A percentile compares a stretch with the other conserved stretches of the same genome.
phyloP scores from a whole-genome alignment of 2,113 vertebrate genomes.

The Ptychochromis oligacanthus region DNA sequence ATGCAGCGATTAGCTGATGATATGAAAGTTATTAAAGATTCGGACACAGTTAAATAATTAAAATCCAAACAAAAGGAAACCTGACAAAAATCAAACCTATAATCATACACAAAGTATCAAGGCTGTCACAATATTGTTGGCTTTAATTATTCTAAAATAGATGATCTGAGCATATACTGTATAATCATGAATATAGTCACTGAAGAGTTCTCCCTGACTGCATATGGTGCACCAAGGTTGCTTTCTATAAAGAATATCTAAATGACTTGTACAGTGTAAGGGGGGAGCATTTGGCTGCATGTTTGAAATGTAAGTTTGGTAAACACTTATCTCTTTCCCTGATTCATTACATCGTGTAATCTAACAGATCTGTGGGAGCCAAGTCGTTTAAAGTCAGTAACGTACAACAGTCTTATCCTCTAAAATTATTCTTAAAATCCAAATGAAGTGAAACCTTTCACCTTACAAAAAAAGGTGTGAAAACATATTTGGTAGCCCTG shows the following conservation, averaged over 20 bases:
- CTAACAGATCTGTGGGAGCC: conserved; percentile 40
- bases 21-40: conserved; percentile 22
- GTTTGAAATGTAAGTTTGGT: conserved; percentile 66
- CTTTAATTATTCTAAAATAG: conserved; percentile 79
- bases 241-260: conserved; percentile 54
- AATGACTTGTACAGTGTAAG: conserved; percentile 50
- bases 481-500: conserved; percentile 50
- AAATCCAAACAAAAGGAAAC: conserved; percentile 62
- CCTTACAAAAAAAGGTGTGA: conserved; percentile 27
- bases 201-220: conserved; percentile 68
- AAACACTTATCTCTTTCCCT: conserved; percentile 75
- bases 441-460: conserved; percentile 41
- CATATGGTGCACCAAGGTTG: conserved; percentile 68
- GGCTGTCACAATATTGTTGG: conserved; percentile 62
- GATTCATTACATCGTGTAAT: conserved; percentile 60
- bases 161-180: conserved; percentile 75
- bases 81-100: conserved; percentile 55
- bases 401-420: conserved; percentile 53
- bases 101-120: conserved; percentile 61
- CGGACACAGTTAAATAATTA: conserved; percentile 42
- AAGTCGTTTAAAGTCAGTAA: conserved; percentile 34
- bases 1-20: conserved; percentile 64
- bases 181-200: conserved; percentile 63
- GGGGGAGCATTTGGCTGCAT: conserved; percentile 50
- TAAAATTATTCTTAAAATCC: conserved; percentile 32